Evolutionary conservation across 2,113 vertebrate genomes (phyloP).

Genomic region (Odontophorus gujanensis): DNA sequence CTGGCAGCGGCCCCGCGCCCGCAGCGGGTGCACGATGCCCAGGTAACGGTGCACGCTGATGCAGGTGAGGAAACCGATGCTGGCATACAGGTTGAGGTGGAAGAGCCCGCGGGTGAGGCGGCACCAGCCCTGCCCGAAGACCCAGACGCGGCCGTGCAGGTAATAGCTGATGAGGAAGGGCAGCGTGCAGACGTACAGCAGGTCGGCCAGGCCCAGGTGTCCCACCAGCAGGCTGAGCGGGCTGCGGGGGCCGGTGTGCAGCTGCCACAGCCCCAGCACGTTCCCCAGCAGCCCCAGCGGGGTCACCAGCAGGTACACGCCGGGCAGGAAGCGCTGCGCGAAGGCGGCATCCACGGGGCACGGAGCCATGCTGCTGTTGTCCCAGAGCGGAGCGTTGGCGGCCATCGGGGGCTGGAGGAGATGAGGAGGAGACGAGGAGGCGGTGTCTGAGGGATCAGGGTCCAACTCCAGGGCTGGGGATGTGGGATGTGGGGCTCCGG

Average conservation of each 20-base stretch:
- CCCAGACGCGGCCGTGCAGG: constrained; percentile 61
- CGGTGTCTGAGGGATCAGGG: background rate
- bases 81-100: constrained; percentile 85
- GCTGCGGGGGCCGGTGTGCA: constrained; percentile 23
- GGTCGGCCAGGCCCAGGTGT: constrained; percentile 81
- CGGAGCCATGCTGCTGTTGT: background rate
- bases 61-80: constrained; percentile 86
- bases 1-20: constrained; percentile 74
- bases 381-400: fast-evolving
- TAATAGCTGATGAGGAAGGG: constrained; percentile 83
- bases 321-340: constrained; percentile 67
- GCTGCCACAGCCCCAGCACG: constrained; percentile 66
- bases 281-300: constrained; percentile 81
- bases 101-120: constrained; percentile 79
- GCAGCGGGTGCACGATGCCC: constrained; percentile 83
- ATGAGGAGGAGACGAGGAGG: background rate
- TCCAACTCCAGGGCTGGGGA: background rate
- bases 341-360: constrained; percentile 54
- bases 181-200: constrained; percentile 82
- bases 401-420: background rate
- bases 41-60: constrained; percentile 87
- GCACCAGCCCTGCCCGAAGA: constrained; percentile 81
- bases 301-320: constrained; percentile 76
- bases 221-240: constrained; percentile 76
- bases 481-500: too few relatives aligned